These are phyloP conservation scores for Melitaea cinxia DNA, from an alignment of 1,140 invertebrate species.

Conservation along the genomic window DNA sequence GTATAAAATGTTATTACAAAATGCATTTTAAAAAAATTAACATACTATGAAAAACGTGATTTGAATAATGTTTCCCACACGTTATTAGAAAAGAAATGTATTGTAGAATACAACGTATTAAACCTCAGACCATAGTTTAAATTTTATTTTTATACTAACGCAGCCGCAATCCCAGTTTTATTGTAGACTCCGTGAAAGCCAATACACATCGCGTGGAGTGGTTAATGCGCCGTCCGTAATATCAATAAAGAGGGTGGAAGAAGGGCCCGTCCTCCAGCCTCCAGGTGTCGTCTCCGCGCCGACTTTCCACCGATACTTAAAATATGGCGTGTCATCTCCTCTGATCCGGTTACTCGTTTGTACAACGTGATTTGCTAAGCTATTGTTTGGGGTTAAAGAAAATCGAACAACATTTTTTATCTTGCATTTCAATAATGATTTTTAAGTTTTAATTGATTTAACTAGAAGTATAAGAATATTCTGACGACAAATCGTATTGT, in stretches of 20 bases:
- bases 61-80: too few species aligned
- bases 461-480: too few species aligned
- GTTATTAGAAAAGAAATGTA: too few species aligned
- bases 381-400: constrained; percentile 40
- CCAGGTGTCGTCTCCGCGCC: constrained; percentile 61
- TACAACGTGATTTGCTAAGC: constrained; percentile 55
- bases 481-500: constrained; percentile 53
- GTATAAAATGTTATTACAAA: too few species aligned
- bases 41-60: too few species aligned
- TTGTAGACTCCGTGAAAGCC: constrained; percentile 63
- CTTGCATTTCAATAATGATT: not conserved
- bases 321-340: constrained; percentile 75
- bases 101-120: too few species aligned
- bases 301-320: constrained; percentile 71
- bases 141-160: constrained; percentile 15
- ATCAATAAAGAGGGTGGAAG: constrained; percentile 72
- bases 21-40: too few species aligned
- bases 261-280: constrained; percentile 50
- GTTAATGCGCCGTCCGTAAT: constrained; percentile 75
- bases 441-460: not conserved
- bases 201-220: constrained; percentile 70
- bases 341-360: constrained; percentile 70
- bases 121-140: too few species aligned
- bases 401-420: not conserved
- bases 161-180: constrained; percentile 59